Evolutionary conservation across 2,888 invertebrate genomes (phyloP), one percentile per base, ranked within the genome.

Genomic region (Melinaea marsaeus): DNA sequence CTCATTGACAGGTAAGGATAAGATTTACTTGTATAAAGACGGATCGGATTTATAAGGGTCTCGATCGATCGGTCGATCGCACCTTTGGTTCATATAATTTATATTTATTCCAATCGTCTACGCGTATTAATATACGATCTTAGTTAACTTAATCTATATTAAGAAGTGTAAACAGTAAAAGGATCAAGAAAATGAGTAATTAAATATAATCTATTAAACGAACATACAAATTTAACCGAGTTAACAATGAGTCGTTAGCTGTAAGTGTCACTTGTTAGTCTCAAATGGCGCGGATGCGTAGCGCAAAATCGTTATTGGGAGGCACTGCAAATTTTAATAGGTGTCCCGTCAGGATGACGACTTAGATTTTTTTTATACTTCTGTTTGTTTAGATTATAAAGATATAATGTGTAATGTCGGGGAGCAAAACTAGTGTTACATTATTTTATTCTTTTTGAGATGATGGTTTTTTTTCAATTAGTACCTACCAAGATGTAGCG

Each of bases 221-320:
- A 75, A 73, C 69, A 65, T 72, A 74, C 70, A 76, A 81, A 79
- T 83, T 85, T 86, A 85, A 83, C 79, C 62, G 81, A 79, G 69
- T 72, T 71, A 66, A 90, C 90, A 90, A 90, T 89, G 82, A 82
- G 84, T 87, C 90, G 88, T 90, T 84, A 89, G 84, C 76, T 67
- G 73, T 87, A 78, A 90, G 78, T 84, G 79, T 80, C 85, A 70
- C 77, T 85, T 85, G 83, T 86, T 81, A 72, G 74, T 77, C 83
- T 70, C 64, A 79, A 84, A 85, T 82, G 88, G 77, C 72, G 77
- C 80, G 79, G 82, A 83, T 81, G 82, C 79, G 79, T 78, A 79
- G 78, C 74, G 76, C 77, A 76, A 80, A 83, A 77, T 68, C 71
- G 74, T 65, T 67, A 68, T 64, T 68, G 69, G 70, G 68, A 70